Evolutionary conservation across 2,113 vertebrate species (phyloP), one percentile per base, ranked within the genome.

Genomic region (Campylomormyrus numenius): DNA sequence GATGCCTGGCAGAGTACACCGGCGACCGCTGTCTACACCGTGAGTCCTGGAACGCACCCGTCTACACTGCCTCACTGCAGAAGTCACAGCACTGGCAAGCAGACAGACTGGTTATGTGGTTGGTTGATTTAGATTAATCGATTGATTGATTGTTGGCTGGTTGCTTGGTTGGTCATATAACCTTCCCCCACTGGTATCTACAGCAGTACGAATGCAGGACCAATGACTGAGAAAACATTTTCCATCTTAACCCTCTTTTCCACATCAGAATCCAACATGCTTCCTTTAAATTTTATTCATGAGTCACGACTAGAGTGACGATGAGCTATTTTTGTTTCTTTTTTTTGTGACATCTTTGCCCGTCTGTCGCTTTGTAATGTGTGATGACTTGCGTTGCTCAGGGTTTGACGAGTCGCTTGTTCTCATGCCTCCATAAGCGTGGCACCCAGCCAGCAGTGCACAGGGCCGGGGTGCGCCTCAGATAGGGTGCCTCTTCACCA

Each of bases 1-100:
- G 94, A 90, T 99, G 99, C 92, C 95, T 96, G 91, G 93, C 96
- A 0, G 98, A 99, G 77, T 98, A 98, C 89, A 98, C 98, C 0
- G 98, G 98, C 66, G 98, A 99, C 92, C 97, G 97, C 88, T 99
- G 98, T 91, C 97, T 98, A 85, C 96, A 96, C 91, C 97, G 98
- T 99, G 93, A 99, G 98, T 98, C 35, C 74, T 2, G 0, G 15
- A 17, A 80, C 0, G 5, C 74, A 42, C 31, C 74, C 13, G 1
- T 80, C 74, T 39, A 42, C 39, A 15, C 74, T 80, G 70, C 27
- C 31, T 77, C 31, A 17, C 70, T 39, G 70, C 70, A 17, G 27
- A 74, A 74, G 3, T 6, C 70, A 77, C 35, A 8, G 1, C 10
- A 0, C 70, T 31, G 70, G 15, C 74, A 70, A 70, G n/a, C n/a